Evolutionary conservation across 2,797 vertebrate species (phyloP).

Genomic region (Cossypha polioptera): DNA sequence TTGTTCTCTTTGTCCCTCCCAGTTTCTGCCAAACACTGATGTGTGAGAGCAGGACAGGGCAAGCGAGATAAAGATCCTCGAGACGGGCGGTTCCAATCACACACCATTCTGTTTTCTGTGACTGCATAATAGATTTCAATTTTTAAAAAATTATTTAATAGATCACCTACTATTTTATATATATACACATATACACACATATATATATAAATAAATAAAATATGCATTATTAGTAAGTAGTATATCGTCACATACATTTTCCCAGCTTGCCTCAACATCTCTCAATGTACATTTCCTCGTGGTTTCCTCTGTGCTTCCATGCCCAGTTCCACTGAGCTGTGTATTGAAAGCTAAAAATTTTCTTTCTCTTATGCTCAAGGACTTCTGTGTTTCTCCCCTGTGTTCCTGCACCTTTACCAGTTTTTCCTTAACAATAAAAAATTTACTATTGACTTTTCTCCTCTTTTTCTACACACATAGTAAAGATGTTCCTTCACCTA

Average conservation of each 20-base stretch:
- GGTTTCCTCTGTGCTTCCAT: background rate
- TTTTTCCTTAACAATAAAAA: background rate
- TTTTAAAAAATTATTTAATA: background rate
- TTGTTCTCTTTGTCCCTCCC: background rate
- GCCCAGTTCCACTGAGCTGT: background rate
- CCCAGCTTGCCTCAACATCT: background rate
- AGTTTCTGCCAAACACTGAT: background rate
- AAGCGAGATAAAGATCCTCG: background rate
- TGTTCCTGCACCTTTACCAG: background rate
- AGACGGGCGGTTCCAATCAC: fast-evolving
- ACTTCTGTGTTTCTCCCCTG: background rate
- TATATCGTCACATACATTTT: background rate
- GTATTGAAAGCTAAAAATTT: background rate
- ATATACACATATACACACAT: too few species aligned
- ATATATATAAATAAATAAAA: background rate
- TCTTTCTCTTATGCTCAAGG: background rate
- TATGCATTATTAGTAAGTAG: background rate
- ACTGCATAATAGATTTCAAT: background rate
- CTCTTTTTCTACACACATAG: background rate
- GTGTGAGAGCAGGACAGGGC: background rate
- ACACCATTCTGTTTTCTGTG: background rate
- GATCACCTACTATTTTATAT: background rate
- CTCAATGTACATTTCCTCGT: fast-evolving
- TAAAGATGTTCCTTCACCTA: background rate
- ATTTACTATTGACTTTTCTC: background rate